phyloP scores from a whole-genome alignment of 92 coral and sea anemone species.

The Isaurus tuberculatus region DNA sequence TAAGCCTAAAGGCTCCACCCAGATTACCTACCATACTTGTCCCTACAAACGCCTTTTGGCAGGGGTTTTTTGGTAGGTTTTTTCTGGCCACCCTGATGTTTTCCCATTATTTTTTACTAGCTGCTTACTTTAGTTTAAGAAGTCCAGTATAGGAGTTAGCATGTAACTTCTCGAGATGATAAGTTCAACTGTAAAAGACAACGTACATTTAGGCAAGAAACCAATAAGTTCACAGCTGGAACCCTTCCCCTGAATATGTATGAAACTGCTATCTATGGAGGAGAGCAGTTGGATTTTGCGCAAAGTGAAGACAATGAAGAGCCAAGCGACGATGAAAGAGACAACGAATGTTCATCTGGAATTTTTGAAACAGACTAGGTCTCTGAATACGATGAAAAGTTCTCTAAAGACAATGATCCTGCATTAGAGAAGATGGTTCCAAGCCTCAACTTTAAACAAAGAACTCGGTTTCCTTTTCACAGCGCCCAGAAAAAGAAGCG shows the following conservation, averaged over 20 bases:
- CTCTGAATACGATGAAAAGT: constrained; percentile 24
- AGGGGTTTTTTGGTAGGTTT: no score
- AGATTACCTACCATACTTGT: neutral
- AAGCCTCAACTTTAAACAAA: constrained; percentile 36
- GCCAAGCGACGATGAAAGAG: no score
- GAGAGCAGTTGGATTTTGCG: no score
- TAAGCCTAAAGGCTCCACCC: neutral
- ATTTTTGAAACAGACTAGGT: neutral
- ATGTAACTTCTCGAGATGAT: neutral
- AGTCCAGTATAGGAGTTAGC: neutral
- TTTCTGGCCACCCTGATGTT: constrained; percentile 10
- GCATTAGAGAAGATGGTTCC: constrained; percentile 30
- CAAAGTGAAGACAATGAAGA: no score
- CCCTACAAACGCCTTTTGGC: neutral
- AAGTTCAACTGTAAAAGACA: neutral
- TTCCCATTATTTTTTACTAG: neutral
- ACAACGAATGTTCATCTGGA: no score
- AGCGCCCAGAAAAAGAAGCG: constrained; percentile 31
- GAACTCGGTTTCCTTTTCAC: constrained; percentile 42
- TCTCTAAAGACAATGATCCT: no score
- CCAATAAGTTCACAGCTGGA: no score
- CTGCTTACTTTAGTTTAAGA: neutral
- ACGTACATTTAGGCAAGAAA: no score
- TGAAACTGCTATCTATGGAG: no score
- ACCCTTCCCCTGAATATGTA: no score